These are phyloP conservation scores for Trissonchulus latispiculum DNA, from an alignment of 2,888 invertebrate species.

Conservation along the genomic window DNA sequence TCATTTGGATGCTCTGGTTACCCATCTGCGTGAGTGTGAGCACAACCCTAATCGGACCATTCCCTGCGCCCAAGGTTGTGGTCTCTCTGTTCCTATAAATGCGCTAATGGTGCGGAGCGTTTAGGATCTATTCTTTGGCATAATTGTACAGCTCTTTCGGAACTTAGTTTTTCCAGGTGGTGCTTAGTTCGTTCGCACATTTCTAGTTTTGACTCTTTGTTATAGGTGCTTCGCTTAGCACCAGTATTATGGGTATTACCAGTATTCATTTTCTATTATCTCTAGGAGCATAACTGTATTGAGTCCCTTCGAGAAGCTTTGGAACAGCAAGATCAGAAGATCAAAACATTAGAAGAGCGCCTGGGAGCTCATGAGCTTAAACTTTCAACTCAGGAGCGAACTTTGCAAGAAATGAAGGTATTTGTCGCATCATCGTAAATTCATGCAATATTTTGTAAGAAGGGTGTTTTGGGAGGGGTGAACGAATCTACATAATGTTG, in stretches of 20 bases:
- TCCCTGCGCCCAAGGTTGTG: constrained; percentile 85
- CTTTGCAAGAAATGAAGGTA: background rate
- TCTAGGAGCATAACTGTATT: constrained; percentile 77
- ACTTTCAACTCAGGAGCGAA: background rate
- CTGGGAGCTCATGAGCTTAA: background rate
- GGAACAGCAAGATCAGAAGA: background rate
- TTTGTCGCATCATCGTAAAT: background rate
- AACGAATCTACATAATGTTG: no score
- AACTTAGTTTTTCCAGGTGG: no score
- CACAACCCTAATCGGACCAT: constrained; percentile 86
- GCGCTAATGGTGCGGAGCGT: constrained; percentile 63
- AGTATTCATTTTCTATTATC: constrained; percentile 22
- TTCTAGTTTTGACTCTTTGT: no score
- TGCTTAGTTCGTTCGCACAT: no score
- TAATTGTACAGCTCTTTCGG: no score
- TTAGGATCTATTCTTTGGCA: no score
- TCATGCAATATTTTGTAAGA: no score
- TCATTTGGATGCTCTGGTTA: constrained; percentile 70
- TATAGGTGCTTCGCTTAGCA: no score
- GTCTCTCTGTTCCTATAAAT: constrained; percentile 85
- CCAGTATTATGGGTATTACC: no score
- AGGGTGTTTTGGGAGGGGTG: no score
- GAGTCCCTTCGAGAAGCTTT: constrained; percentile 60
- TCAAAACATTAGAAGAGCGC: background rate
- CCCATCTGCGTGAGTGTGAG: constrained; percentile 80